Evolutionary conservation across 2,888 invertebrate genomes (phyloP).

Genomic region (Aspidiotus destructor): DNA sequence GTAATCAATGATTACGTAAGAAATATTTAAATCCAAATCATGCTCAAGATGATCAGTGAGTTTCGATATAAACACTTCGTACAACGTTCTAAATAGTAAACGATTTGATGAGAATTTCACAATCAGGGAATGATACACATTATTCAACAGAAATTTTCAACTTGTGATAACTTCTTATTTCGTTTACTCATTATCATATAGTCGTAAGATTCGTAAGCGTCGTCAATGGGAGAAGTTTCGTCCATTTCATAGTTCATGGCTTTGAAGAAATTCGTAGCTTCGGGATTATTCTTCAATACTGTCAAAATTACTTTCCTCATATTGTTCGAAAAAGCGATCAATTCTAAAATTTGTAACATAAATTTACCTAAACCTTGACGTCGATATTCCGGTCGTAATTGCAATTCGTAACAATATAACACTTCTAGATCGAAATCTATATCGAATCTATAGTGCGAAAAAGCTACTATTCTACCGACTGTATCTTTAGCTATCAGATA

Average conservation of each 20-base stretch:
- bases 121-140: no score
- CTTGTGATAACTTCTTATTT: constrained; percentile 21
- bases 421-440: constrained; percentile 67
- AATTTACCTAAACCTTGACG: constrained; percentile 74
- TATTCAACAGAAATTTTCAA: no score
- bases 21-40: no score
- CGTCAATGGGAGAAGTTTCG: constrained; percentile 26
- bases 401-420: constrained; percentile 79
- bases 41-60: no score
- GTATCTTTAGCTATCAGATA: constrained; percentile 55
- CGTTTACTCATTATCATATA: constrained; percentile 25
- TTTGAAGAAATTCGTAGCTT: constrained; percentile 56
- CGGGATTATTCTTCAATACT: constrained; percentile 65
- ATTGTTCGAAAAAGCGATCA: constrained; percentile 59
- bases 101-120: no score
- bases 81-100: no score
- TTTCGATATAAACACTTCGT: no score
- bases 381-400: constrained; percentile 59
- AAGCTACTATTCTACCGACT: constrained; percentile 52
- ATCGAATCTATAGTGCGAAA: constrained; percentile 75
- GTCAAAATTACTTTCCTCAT: constrained; percentile 77
- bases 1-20: no score
- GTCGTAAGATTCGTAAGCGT: constrained; percentile 16
- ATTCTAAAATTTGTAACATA: constrained; percentile 66
- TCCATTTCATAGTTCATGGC: constrained; percentile 27